phyloP scores from a whole-genome alignment of 2,797 vertebrate species.

The Sphenopsis melanotis region DNA sequence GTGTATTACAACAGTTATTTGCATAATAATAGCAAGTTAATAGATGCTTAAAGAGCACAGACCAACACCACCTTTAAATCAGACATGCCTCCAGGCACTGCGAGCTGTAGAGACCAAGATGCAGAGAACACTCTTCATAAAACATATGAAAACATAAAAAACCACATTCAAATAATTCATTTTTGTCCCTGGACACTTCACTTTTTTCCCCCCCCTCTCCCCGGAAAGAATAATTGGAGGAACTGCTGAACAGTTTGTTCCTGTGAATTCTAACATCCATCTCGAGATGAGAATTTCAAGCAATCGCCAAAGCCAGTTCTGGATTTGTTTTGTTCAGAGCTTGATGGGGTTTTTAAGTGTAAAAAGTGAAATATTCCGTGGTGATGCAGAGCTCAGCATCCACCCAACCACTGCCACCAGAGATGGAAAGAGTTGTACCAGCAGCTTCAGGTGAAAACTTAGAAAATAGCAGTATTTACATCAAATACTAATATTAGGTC shows the following conservation, averaged over 20 bases:
- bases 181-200: conserved; percentile 58
- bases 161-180: conserved; percentile 59
- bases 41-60: conserved; percentile 98
- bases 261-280: conserved; percentile 24
- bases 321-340: background rate
- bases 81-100: conserved; percentile 93
- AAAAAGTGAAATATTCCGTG: background rate
- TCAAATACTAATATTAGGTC: background rate
- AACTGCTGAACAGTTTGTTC: conserved; percentile 30
- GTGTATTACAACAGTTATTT: conserved; percentile 99
- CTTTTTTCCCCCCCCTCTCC: background rate
- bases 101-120: conserved; percentile 74
- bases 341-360: background rate
- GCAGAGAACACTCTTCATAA: conserved; percentile 63
- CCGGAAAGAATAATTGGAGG: conserved; percentile 59
- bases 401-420: background rate
- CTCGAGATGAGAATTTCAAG: conserved; percentile 8
- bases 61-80: conserved; percentile 98
- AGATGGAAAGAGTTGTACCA: background rate
- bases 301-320: background rate
- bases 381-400: background rate
- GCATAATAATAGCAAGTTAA: conserved; percentile 99
- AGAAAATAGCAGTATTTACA: background rate
- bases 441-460: background rate
- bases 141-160: conserved; percentile 52